Percentiles rank a stretch among this genome's conserved stretches.
Evolutionary conservation across 2,888 invertebrate species (phyloP).

Genomic region (Lamproptera curius): DNA sequence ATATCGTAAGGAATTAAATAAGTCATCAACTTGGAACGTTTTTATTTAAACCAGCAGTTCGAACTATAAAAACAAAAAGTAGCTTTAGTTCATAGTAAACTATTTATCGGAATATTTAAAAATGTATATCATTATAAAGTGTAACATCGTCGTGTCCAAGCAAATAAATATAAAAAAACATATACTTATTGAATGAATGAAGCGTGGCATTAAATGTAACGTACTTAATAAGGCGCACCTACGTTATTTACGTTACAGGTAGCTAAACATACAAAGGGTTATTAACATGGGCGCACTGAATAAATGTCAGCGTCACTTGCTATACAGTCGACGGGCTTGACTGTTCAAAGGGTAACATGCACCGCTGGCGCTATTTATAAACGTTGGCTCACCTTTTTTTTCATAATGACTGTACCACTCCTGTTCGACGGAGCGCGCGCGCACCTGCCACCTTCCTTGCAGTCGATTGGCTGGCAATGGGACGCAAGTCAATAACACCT

Average conservation of each 20-base stretch:
- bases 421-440: conserved; percentile 39
- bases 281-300: conserved; percentile 7
- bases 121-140: too few species aligned
- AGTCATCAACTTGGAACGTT: too few species aligned
- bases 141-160: too few species aligned
- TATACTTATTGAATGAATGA: too few species aligned
- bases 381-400: conserved; percentile 52
- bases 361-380: conserved; percentile 68
- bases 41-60: too few species aligned
- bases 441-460: conserved; percentile 52
- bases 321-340: conserved; percentile 32
- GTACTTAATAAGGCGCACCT: too few species aligned
- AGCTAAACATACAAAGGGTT: conserved; percentile 4
- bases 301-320: conserved; percentile 14
- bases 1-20: too few species aligned
- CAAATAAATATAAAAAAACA: too few species aligned
- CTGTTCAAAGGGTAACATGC: conserved; percentile 61
- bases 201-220: too few species aligned
- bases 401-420: conserved; percentile 39
- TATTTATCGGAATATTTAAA: too few species aligned
- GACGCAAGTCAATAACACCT: conserved; percentile 63
- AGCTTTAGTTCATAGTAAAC: too few species aligned
- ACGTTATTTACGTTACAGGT: conserved; percentile 6
- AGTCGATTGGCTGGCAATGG: conserved; percentile 50
- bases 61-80: too few species aligned